Evolutionary conservation across 2,888 invertebrate genomes (phyloP).

Genomic region (Troilus luridus): DNA sequence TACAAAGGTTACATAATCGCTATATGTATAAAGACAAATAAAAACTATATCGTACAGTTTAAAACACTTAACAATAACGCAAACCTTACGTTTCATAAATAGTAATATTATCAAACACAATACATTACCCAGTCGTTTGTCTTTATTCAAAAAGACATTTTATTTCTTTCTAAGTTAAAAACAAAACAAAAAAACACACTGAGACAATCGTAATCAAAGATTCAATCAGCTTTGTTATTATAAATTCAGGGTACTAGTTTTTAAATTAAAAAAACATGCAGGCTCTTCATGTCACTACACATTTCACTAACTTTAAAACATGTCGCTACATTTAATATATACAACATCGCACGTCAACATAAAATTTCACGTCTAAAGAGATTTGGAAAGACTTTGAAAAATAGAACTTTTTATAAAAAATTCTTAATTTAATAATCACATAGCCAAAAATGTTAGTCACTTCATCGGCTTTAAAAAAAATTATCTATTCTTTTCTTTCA

Average conservation of each 20-base stretch:
- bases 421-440: constrained; percentile 43
- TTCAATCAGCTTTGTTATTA: constrained; percentile 1
- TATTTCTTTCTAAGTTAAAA: constrained; percentile 53
- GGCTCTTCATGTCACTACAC: constrained; percentile 19
- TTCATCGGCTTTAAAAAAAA: constrained; percentile 24
- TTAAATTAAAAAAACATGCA: constrained; percentile 18
- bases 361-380: constrained; percentile 44
- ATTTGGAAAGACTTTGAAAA: constrained; percentile 50
- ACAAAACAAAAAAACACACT: constrained; percentile 11
- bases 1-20: constrained; percentile 57
- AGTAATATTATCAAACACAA: constrained; percentile 52
- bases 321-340: constrained; percentile 14
- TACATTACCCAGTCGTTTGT: constrained; percentile 55
- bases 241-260: constrained; percentile 5
- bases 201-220: constrained; percentile 37
- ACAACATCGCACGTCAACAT: constrained; percentile 37
- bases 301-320: constrained; percentile 42
- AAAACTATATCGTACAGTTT: constrained; percentile 48
- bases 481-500: background rate
- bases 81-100: constrained; percentile 50
- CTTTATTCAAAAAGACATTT: constrained; percentile 52
- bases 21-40: constrained; percentile 51
- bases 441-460: constrained; percentile 27
- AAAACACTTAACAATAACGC: constrained; percentile 56
- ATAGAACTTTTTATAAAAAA: constrained; percentile 46